Evolutionary conservation across 1,140 invertebrate species (phyloP).

Genomic region (Bombus affinis): DNA sequence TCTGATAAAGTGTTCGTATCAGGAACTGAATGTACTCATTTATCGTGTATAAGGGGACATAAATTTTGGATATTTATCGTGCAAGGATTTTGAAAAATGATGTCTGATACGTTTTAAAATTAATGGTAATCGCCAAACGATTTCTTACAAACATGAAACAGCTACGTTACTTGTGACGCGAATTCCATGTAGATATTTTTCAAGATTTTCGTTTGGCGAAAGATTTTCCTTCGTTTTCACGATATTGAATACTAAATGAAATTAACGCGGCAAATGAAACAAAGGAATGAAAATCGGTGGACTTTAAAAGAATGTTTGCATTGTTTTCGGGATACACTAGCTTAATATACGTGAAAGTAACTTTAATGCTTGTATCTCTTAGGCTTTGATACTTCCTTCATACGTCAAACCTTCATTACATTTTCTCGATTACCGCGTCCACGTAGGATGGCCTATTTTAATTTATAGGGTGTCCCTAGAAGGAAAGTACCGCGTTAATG

Average conservation of each 20-base stretch:
- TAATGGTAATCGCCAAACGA: background rate
- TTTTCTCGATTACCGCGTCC: background rate
- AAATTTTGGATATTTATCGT: background rate
- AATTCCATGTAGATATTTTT: background rate
- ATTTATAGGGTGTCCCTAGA: constrained; percentile 8
- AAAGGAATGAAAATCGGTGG: background rate
- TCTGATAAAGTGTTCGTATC: background rate
- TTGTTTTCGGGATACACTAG: background rate
- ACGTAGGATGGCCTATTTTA: background rate
- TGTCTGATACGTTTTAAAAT: background rate
- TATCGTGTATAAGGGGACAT: background rate
- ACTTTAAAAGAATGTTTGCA: background rate
- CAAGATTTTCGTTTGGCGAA: background rate
- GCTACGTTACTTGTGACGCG: background rate
- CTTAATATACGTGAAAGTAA: background rate
- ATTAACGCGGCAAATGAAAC: background rate
- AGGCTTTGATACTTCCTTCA: background rate
- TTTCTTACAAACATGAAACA: background rate
- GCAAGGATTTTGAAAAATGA: background rate
- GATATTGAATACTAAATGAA: background rate
- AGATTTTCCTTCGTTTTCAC: background rate
- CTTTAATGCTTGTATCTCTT: background rate
- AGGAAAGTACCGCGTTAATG: background rate
- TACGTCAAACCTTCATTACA: background rate
- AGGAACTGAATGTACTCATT: too few species aligned